A percentile compares a stretch with the other conserved stretches of the same genome.
Evolutionary conservation across 2,797 vertebrate species (phyloP).

Genomic region (Anguilla megastoma): DNA sequence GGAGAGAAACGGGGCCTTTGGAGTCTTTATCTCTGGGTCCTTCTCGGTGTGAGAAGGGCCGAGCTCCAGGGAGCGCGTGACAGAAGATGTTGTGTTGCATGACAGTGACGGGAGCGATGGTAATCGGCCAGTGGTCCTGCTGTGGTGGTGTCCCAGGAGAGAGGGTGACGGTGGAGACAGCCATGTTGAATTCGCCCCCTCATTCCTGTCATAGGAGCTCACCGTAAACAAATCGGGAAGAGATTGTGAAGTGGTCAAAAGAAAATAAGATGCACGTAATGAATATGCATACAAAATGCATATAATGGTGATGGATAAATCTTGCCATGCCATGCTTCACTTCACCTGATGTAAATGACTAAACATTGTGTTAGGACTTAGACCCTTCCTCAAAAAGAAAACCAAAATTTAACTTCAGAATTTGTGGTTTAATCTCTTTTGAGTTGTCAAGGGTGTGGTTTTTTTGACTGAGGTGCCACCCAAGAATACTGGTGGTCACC

Average conservation of each 20-base stretch:
- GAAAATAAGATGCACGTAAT: not conserved
- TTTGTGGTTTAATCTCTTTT: not conserved
- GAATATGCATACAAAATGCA: not conserved
- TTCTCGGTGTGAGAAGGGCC: not conserved
- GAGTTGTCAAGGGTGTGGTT: not conserved
- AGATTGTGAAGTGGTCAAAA: not conserved
- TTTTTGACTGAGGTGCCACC: slow-evolving; percentile 1
- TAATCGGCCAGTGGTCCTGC: not conserved
- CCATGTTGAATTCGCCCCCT: not conserved
- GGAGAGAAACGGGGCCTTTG: not conserved
- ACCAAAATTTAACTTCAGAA: not conserved
- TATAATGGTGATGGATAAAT: not conserved
- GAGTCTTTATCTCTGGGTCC: not conserved
- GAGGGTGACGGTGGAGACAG: not conserved
- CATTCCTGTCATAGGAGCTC: not conserved
- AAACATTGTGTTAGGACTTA: not conserved
- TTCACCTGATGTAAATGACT: not conserved
- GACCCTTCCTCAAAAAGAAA: not conserved
- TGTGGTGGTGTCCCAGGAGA: not conserved
- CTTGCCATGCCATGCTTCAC: not conserved
- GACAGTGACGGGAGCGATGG: not conserved
- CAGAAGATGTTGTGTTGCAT: not conserved
- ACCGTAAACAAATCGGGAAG: not conserved
- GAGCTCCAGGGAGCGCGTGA: not conserved
- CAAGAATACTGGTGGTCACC: slow-evolving; percentile 10